These are phyloP conservation scores for Camponotus floridanus DNA, from an alignment of 1,140 invertebrate genomes.

Conservation along the genomic window DNA sequence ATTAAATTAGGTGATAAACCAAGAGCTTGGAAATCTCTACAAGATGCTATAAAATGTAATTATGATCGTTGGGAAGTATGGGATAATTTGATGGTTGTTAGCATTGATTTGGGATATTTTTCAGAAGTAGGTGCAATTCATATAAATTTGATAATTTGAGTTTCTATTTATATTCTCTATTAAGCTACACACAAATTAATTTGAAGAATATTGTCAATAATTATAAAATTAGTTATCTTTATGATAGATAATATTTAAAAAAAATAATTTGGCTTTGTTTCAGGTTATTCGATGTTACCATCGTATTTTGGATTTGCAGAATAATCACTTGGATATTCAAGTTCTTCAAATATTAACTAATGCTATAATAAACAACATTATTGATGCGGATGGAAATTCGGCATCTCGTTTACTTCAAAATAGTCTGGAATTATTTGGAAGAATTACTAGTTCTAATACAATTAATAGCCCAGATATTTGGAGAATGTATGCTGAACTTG, in stretches of 20 bases:
- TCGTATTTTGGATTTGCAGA: constrained; percentile 93
- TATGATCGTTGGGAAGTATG: constrained; percentile 98
- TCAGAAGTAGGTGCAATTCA: constrained; percentile 86
- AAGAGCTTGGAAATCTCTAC: constrained; percentile 93
- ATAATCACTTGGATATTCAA: constrained; percentile 92
- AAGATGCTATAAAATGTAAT: constrained; percentile 97
- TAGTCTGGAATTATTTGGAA: constrained; percentile 92
- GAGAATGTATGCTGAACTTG: constrained; percentile 92
- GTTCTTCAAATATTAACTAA: constrained; percentile 92
- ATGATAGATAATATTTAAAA: constrained; percentile 39
- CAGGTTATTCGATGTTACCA: constrained; percentile 94
- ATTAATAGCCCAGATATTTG: constrained; percentile 91
- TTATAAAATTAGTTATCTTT: constrained; percentile 6
- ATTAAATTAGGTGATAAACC: constrained; percentile 95
- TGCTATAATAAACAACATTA: constrained; percentile 89
- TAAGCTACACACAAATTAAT: background rate
- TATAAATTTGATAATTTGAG: constrained; percentile 8
- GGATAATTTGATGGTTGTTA: constrained; percentile 97
- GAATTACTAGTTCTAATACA: constrained; percentile 89
- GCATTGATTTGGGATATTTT: constrained; percentile 91
- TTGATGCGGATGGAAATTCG: constrained; percentile 87
- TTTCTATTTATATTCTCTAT: constrained; percentile 21
- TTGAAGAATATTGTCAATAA: background rate
- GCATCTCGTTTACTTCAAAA: constrained; percentile 88
- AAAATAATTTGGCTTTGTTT: constrained; percentile 59